Evolutionary conservation across 2,888 invertebrate species (phyloP), one percentile per base, ranked within the genome.

Genomic region (Margaritifera margaritifera): DNA sequence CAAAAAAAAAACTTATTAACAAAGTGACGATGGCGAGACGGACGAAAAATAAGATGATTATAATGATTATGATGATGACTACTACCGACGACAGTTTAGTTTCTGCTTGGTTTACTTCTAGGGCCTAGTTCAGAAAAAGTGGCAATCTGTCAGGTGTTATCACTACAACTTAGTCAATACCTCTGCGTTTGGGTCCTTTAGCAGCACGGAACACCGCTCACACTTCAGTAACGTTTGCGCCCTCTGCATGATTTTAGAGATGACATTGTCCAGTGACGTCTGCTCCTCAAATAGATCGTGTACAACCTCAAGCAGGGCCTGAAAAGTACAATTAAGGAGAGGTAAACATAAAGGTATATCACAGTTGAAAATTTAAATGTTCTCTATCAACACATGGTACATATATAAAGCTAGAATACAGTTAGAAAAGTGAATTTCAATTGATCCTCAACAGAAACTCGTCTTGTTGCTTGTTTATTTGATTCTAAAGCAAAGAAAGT

Each of bases 271-370:
- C n/a, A 88, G 80, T 0, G 91, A 91, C 4, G 91, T 91, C 83
- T 92, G 92, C 78, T 91, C 91, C 81, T 92, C 91, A 77, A 92
- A 92, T 63, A 92, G 83, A 77, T 91, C 91, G 77, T 92, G 92
- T 0, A 91, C 91, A 55, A 91, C 91, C 82, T 92, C 92, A 75
- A 92, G 82, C 31, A 92, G 86, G 58, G 90, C 91, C 92, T 92
- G 81, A 20, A 86, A 71, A 22, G 20, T 51, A 59, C 68, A 79
- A 25, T 56, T 5, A 22, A 56, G 4, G 4, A 20, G 25, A 20
- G 19, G 22, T 19, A 56, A 20, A 56, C 22, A 2, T 15, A 56
- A 56, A 20, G 25, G 22, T 24, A 24, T 20, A 15, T 19, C 8
- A 24, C 18, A 25, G n/a, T 25, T n/a, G 18, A 20, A 57, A 57